Evolutionary conservation across 2,888 invertebrate species (phyloP), one percentile per base, ranked within the genome.

Genomic region (Noctua janthe): DNA sequence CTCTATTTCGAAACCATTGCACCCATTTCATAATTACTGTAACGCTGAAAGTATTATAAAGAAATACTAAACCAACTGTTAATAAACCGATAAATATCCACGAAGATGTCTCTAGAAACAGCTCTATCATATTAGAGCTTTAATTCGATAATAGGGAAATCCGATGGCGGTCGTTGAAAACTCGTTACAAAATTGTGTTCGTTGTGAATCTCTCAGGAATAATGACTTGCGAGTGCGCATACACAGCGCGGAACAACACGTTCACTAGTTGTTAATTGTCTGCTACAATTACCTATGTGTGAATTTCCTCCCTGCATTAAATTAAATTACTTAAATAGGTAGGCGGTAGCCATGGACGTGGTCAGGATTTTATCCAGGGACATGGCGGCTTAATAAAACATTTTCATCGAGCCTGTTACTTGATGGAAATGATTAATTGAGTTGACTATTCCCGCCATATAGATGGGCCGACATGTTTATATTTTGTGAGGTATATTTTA

Each of bases 231-330:
- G 71, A 69, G 66, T 74, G 67, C 77, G 74, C 79, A 76, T 71
- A 72, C 76, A 81, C 74, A 47, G 72, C 74, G 13, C 78, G 56
- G 67, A 71, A 77, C 84, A 74, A 62, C 82, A 67, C 76, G 76
- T 71, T 81, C 79, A 82, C 81, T 85, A 87, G 80, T 80, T 91
- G 91, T 85, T 89, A 91, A 91, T 91, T 91, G 75, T 64, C 69
- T 78, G 78, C 69, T 76, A 86, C 81, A 85, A 89, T 80, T 78
- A 85, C 79, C 78, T 80, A 76, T 66, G 78, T 79, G 79, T 88
- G 85, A 90, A 87, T 86, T 87, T 87, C 86, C 85, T 86, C 80
- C 83, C 81, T 83, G 83, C 51, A 64, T 74, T 83, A 66, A 71
- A 84, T 80, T 74, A 69, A 79, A 84, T 66, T 66, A 20, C 13